Evolutionary conservation across 64 coral and sea anemone species (phyloP).

Genomic region (Montipora sp.): DNA sequence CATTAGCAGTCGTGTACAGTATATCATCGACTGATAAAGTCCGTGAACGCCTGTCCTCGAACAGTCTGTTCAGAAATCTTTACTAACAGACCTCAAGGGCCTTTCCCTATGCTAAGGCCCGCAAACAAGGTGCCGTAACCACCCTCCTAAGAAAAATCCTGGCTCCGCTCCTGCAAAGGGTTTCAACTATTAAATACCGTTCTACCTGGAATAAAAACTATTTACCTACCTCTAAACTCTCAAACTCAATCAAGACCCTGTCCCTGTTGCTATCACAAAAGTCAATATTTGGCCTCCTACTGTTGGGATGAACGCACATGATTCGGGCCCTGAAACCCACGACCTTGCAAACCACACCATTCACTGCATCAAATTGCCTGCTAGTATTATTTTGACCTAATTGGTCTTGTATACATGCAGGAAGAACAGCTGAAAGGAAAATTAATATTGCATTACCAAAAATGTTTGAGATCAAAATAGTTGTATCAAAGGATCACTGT

Average conservation of each 20-base stretch:
- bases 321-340: neutral
- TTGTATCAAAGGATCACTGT: no score
- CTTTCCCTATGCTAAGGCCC: no score
- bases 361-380: neutral
- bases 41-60: no score
- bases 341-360: constrained; percentile 33
- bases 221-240: neutral
- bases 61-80: no score
- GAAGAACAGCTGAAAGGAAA: neutral
- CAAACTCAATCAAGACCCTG: constrained; percentile 13
- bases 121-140: no score
- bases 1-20: no score
- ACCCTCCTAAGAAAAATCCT: no score
- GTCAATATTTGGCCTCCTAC: neutral
- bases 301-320: neutral
- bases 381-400: neutral
- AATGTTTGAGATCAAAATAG: no score
- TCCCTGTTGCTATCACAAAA: neutral
- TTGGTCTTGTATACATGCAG: neutral
- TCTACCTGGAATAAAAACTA: neutral
- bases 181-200: no score
- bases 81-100: no score
- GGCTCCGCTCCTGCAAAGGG: no score
- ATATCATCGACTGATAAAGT: no score
- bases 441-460: neutral